phyloP scores from a whole-genome alignment of 2,113 vertebrate genomes.

The Prunella himalayana region DNA sequence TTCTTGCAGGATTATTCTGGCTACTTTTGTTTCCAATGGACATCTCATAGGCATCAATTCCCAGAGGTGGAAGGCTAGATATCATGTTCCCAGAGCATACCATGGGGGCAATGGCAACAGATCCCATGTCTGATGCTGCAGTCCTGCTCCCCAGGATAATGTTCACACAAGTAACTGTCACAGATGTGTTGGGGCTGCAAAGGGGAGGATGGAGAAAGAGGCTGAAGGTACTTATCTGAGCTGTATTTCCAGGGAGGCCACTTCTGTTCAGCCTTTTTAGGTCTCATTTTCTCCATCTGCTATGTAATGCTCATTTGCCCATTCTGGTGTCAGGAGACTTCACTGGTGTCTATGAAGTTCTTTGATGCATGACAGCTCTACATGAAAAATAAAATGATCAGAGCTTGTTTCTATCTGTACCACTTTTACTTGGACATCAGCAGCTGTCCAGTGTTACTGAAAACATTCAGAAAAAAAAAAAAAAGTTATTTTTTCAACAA shows the following conservation, averaged over 20 bases:
- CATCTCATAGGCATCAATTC: fast-evolving
- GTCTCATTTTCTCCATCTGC: background rate
- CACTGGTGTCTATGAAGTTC: background rate
- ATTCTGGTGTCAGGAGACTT: background rate
- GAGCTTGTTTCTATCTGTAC: background rate
- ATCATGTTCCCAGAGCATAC: fast-evolving
- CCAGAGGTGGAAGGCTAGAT: background rate
- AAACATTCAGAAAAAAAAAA: background rate
- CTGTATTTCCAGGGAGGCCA: background rate
- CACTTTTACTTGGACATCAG: background rate
- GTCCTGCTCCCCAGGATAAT: background rate
- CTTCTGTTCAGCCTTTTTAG: background rate
- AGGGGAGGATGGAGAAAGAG: background rate
- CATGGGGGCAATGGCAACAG: fast-evolving
- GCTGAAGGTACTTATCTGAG: background rate
- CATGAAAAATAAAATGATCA: background rate
- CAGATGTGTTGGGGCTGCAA: background rate
- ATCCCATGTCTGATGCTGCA: background rate
- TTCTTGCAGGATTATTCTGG: background rate
- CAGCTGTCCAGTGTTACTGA: background rate
- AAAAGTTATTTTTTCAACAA: background rate
- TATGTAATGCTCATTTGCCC: background rate
- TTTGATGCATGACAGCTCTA: background rate
- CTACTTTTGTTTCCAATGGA: background rate
- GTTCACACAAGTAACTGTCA: background rate